These are phyloP conservation scores for Pelecanus crispus DNA, from an alignment of 2,113 vertebrate species.

Conservation along the genomic window DNA sequence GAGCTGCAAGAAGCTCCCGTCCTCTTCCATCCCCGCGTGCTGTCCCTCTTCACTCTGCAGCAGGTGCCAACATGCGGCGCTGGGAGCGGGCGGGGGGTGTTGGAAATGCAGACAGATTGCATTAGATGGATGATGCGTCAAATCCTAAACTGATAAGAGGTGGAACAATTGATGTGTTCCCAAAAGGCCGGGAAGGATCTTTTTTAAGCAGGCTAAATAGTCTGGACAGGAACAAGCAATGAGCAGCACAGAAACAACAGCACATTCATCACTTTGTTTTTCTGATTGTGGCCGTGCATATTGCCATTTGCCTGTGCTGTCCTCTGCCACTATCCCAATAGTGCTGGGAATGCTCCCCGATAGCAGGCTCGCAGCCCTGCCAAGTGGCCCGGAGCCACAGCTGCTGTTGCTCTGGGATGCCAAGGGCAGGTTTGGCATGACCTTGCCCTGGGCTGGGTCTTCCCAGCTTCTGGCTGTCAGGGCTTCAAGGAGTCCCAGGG, in stretches of 20 bases:
- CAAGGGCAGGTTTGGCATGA: background rate
- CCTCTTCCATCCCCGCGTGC: rapidly evolving
- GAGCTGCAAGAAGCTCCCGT: background rate
- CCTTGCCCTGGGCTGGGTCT: background rate
- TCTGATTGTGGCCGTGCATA: background rate
- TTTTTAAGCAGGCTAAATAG: conserved; percentile 23
- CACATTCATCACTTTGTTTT: background rate
- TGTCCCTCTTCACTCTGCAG: background rate
- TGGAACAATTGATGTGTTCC: background rate
- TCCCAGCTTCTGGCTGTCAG: background rate
- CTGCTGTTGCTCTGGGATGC: background rate
- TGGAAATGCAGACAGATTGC: background rate
- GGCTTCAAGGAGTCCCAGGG: background rate
- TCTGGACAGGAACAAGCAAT: background rate
- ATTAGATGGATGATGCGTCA: background rate
- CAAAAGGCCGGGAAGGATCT: background rate
- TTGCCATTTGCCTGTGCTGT: background rate
- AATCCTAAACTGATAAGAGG: background rate
- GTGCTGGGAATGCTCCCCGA: background rate
- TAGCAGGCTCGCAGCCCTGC: background rate
- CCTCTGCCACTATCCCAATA: rapidly evolving
- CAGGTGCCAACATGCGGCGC: rapidly evolving
- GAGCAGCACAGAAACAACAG: background rate
- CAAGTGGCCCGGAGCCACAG: rapidly evolving
- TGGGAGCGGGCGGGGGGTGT: background rate